Evolutionary conservation across 2,888 invertebrate genomes (phyloP), one percentile per base, ranked within the genome.

Genomic region (Ornithoptera alexandrae): DNA sequence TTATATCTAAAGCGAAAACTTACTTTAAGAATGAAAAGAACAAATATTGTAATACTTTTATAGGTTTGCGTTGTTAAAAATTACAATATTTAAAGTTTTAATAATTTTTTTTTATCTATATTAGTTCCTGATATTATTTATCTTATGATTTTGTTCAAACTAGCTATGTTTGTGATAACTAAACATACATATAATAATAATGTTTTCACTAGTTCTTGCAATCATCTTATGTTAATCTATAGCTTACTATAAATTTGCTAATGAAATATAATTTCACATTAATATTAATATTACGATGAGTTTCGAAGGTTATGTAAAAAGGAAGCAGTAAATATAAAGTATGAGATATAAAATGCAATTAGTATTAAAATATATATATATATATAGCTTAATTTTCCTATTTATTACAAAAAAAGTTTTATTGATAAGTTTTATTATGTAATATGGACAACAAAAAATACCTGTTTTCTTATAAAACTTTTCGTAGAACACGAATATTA

Each of bases 401-500:
- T 30, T 30, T 39, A 39, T 39, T 39, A 39, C 39, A 8, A 39
- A 39, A 1, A 39, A 39, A 8, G 10, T 39, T 39, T 39, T 10
- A 8, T 39, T 1, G 10, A 10, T 39, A 39, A 39, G 39, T 39
- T 10, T 39, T 18, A 50, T 4, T 18, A 17, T 17, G 3, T 50
- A 50, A 50, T 5, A 50, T 15, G 2, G 5, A 2, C 18, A 57
- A 20, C 18, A 57, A 57, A n/a, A 57, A 57, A 20, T 20, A 57
- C n/a, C 20, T 57, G 22, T 57, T 10, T 20, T 57, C 18, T 57
- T 18, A 5, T 50, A 5, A 50, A 50, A 57, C 57, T 18, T 7
- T 17, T 57, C 20, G 50, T 20, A 22, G 72, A 69, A 62, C 67
- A 67, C 60, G 58, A 62, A 73, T 73, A 72, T 75, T 69, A 65